Evolutionary conservation across 2,113 vertebrate genomes (phyloP).

Genomic region (Budorcas taxicolor): DNA sequence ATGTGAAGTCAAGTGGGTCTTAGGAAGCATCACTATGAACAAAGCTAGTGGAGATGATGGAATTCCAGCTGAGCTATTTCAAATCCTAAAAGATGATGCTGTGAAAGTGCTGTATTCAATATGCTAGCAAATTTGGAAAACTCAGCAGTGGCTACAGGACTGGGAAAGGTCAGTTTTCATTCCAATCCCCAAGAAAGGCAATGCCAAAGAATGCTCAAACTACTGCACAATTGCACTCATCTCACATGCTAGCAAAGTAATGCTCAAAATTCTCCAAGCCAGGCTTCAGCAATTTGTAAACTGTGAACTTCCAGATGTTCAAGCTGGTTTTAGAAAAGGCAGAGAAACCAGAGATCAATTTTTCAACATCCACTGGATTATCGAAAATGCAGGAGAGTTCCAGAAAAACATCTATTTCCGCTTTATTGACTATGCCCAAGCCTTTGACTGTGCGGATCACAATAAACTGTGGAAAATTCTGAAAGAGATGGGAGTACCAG

Average conservation of each 20-base stretch:
- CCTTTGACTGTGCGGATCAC: not conserved
- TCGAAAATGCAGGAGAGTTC: not conserved
- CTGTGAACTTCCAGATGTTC: not conserved
- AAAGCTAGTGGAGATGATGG: not conserved
- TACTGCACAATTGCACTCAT: not conserved
- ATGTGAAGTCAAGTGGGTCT: not conserved
- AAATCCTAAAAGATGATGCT: not conserved
- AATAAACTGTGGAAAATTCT: not conserved
- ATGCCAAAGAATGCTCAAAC: not conserved
- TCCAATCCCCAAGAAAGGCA: not conserved
- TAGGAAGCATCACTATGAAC: not conserved
- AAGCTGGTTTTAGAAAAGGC: not conserved
- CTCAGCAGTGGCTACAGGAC: not conserved
- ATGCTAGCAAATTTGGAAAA: not conserved
- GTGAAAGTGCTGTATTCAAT: not conserved
- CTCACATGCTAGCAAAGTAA: not conserved
- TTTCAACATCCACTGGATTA: not conserved
- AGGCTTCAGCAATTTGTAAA: not conserved
- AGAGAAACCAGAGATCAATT: not conserved
- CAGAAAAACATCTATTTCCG: not conserved
- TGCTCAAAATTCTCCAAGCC: not conserved
- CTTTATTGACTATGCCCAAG: not conserved
- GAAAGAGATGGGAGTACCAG: not conserved
- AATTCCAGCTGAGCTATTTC: not conserved
- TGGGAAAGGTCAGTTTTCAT: not conserved